Evolutionary conservation across 2,888 invertebrate species (phyloP), one percentile per base, ranked within the genome.

Genomic region (Lymantria monacha): DNA sequence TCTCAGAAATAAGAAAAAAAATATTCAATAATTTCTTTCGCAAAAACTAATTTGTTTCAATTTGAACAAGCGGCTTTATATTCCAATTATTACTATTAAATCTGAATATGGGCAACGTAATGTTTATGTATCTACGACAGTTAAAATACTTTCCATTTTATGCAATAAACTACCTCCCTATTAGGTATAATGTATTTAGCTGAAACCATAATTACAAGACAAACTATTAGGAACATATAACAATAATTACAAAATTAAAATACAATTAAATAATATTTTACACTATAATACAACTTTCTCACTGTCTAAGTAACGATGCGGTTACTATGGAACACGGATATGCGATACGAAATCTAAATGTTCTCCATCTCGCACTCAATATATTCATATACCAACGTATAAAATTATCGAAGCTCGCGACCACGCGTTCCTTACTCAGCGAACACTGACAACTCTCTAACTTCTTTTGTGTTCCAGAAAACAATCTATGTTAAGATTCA

Each of bases 141-240:
- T 30, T 60, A 74, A 66, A 69, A 67, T 71, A 53, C 11, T 63
- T 48, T 53, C 14, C 38, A 55, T 58, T 61, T 66, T 65, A 66
- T 70, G 62, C 57, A 59, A 68, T 59, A 70, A 57, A 58, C 74
- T 75, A 76, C 64, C 65, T 65, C 61, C 60, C 73, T 77, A 76
- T 72, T 14, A 79, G 78, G 10, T 70, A 33, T 71, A n/a, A 74
- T n/a, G 33, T n/a, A 75, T 74, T 74, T 73, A 75, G 71, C 73
- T 68, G 78, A 80, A 82, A 80, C 74, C 78, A 77, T 75, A 73
- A 76, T 81, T 83, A 85, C 80, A 62, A 78, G 81, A 81, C 73
- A 72, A 81, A 81, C 81, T 82, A 85, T 87, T 90, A 91, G 91
- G 90, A 91, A 91, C 90, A 87, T 88, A 87, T 81, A 86, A 87